Conservation (phyloP, 2,113 vertebrate species). For the Rhinolophus ferrumequinum region DNA sequence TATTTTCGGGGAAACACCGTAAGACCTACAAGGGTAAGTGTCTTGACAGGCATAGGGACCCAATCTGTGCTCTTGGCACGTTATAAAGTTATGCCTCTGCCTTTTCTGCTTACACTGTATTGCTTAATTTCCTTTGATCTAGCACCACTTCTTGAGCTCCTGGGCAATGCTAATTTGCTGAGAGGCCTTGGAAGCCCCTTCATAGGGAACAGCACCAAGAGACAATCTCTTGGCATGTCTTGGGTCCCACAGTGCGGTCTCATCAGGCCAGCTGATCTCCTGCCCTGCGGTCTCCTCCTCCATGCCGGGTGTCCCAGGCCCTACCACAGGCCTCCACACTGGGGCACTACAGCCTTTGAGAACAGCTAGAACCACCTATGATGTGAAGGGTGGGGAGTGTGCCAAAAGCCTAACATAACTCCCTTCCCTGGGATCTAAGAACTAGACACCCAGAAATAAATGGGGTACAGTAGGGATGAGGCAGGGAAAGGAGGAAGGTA, state of each 20-base stretch:
- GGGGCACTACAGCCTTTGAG: background rate
- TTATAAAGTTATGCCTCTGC: rapidly evolving
- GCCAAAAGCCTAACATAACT: background rate
- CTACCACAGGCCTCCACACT: background rate
- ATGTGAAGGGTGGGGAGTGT: background rate
- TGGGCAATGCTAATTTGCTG: background rate
- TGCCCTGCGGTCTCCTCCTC: background rate
- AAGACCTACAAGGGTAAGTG: background rate
- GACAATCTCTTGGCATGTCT: background rate
- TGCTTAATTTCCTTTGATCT: background rate
- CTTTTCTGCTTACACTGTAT: background rate
- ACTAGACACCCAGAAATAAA: background rate
- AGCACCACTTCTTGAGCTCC: too few species aligned
- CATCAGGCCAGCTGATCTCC: background rate
- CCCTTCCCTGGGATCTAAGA: background rate
- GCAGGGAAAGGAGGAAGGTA: background rate
- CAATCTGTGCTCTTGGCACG: background rate
- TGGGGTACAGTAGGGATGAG: background rate
- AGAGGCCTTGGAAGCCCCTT: background rate
- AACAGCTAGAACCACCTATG: background rate
- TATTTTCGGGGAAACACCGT: too few species aligned
- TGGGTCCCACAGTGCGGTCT: background rate
- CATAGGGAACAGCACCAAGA: background rate
- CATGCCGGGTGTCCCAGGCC: rapidly evolving
- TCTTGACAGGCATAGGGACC: background rate